Base-by-base conservation (phyloP, 2,888 invertebrate species). In the Clanis bilineata region DNA sequence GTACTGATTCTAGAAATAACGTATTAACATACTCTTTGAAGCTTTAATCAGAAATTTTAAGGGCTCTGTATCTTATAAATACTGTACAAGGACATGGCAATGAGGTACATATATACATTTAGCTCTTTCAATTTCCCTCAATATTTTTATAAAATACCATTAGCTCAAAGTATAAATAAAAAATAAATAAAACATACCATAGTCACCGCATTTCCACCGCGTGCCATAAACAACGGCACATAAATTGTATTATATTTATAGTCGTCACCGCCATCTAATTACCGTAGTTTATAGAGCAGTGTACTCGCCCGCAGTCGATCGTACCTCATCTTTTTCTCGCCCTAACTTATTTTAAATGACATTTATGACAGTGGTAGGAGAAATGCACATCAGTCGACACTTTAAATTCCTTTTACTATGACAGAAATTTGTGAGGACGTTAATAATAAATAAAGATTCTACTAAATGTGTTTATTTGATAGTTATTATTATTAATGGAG, bases 181-280 rank as follows among this genome's bases (percentile, higher is more conserved):
- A 18, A 18, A 41, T 18, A 41, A 41, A 41, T 41, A 41, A 18
- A 7, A 41, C 18, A 56, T 41, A 36, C 23, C 38, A 25, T 39
- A 56, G 56, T 56, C 41, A 41, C 38, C 15, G 39, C 23, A 25
- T 15, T 25, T 41, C 23, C 25, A 39, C 18, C 41, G n/a, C 39
- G 39, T 15, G 38, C 57, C 57, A 57, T 57, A 57, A 57, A 57
- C 57, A 57, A 57, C 45, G 45, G 45, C 36, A 15, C 22, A 38
- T 45, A 57, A 32, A 32, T 32, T 51, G 45, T 45, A 57, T 57
- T 36, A 28, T 57, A 57, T 57, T 36, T 45, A 38, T 47, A 51
- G 51, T 15, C 32, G 28, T 9, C 47, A 47, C 9, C 10, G 28
- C 9, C 51, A 18, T 18, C 51, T 51, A 51, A 51, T 51, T 51